Evolutionary conservation across 1,140 invertebrate species (phyloP), one percentile per base, ranked within the genome.

Genomic region (Platyscapa corneri): DNA sequence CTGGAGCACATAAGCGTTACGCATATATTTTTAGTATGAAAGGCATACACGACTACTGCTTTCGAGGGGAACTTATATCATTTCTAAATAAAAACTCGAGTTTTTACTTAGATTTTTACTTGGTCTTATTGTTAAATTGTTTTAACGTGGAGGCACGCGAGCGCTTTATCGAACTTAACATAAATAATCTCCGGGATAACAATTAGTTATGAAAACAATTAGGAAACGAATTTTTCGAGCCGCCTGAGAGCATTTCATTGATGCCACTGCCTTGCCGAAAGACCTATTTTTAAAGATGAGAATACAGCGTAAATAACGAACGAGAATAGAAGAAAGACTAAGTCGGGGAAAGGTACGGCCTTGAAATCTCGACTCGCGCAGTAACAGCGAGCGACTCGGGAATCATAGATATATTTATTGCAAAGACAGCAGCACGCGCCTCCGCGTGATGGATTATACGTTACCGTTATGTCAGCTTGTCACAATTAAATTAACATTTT

Each of bases 311-410:
- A 60, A 78, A 74, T 80, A 78, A 70, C n/a, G 82, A 84, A 70
- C 67, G 65, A 86, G 85, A 86, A 84, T 83, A 46, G 67, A 84
- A 74, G 75, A 84, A 81, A 75, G 70, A 30, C 30, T 53, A 23
- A 65, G 64, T 64, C 6, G 84, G 76, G 67, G 67, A 80, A 84
- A 79, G 67, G 86, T 72, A 86, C 76, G 86, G 88, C 90, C 89
- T 90, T 90, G 90, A 89, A 90, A 75, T 90, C 88, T 46, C 72
- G 74, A 20, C 49, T 74, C 70, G 72, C 46, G 10, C 49, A 32
- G 34, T 39, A 65, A n/a, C 32, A 76, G 30, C 39, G n/a, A 78
- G n/a, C 30, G 49, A 1, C 20, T 39, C 70, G 53, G 39, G 49
- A 81, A 80, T 79, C 46, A 56, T 72, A 79, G 30, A 81, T 60